Evolutionary conservation across 1,140 invertebrate species (phyloP).

Genomic region (Goniozus legneri): DNA sequence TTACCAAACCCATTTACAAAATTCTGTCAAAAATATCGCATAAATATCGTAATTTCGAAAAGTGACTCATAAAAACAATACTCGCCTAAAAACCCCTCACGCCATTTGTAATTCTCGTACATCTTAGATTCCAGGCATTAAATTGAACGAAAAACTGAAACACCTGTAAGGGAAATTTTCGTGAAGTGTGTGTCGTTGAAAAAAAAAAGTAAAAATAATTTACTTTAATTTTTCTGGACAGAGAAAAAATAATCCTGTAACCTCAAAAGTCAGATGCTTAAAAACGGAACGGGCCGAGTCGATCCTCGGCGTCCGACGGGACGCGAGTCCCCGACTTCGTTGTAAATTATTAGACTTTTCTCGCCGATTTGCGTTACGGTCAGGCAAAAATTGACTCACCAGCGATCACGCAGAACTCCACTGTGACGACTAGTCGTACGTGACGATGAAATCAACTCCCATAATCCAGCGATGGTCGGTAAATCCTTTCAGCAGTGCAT

Average conservation of each 20-base stretch:
- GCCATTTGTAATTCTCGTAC: too few species aligned
- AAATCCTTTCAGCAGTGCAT: constrained; percentile 26
- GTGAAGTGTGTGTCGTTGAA: too few species aligned
- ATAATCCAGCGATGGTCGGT: constrained; percentile 12
- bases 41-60: too few species aligned
- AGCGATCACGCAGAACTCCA: constrained; percentile 52
- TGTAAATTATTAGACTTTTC: constrained; percentile 2
- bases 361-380: neutral
- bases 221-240: neutral
- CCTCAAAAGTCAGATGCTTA: constrained; percentile 6
- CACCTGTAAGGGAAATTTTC: too few species aligned
- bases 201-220: neutral
- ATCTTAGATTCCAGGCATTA: too few species aligned
- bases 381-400: constrained; percentile 27
- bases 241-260: neutral
- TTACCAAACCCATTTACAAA: too few species aligned
- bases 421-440: constrained; percentile 46
- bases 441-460: too few species aligned
- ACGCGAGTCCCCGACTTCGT: too few species aligned
- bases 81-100: too few species aligned
- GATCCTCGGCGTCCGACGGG: neutral
- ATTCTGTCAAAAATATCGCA: too few species aligned
- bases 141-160: too few species aligned
- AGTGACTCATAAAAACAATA: too few species aligned
- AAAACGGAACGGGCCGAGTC: neutral